These are phyloP conservation scores for Pseudoatta argentina DNA, from an alignment of 1,140 invertebrate genomes.

Conservation along the genomic window DNA sequence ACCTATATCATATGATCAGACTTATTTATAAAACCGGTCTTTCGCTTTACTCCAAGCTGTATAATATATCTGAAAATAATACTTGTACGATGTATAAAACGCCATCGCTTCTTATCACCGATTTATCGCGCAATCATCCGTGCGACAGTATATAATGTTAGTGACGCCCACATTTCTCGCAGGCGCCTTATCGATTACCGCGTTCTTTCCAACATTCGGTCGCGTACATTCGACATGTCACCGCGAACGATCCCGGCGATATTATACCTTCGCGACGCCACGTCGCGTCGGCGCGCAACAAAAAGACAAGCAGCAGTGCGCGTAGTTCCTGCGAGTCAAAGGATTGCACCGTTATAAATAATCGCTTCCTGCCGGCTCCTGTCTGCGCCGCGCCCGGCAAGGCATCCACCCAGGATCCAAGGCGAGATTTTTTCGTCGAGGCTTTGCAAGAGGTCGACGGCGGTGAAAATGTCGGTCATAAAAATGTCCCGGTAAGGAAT, in stretches of 20 bases:
- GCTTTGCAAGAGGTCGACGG: slow-evolving; percentile 44
- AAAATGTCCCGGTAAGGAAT: slow-evolving; percentile 77
- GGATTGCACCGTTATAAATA: slow-evolving; percentile 66
- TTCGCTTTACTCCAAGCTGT: neutral
- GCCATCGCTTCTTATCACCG: neutral
- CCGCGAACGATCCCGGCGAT: slow-evolving; percentile 10
- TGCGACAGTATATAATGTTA: neutral
- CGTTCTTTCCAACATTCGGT: slow-evolving; percentile 7
- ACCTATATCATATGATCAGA: neutral
- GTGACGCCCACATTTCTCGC: neutral
- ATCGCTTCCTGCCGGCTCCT: slow-evolving; percentile 72
- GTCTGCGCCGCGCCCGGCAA: slow-evolving; percentile 54
- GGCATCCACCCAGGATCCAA: slow-evolving; percentile 26
- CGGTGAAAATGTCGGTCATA: slow-evolving; percentile 76
- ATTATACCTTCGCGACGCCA: slow-evolving; percentile 1
- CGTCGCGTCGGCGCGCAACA: slow-evolving; percentile 1
- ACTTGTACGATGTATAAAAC: neutral
- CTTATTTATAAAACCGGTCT: slow-evolving; percentile 26
- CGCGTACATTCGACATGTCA: slow-evolving; percentile 37
- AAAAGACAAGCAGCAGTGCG: neutral
- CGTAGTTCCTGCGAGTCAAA: slow-evolving; percentile 46
- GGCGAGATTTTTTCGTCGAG: slow-evolving; percentile 56
- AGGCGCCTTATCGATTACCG: slow-evolving; percentile 37
- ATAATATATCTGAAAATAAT: slow-evolving; percentile 3
- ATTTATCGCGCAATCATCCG: slow-evolving; percentile 12